A percentile compares a stretch with the other conserved stretches of the same genome.
Conservation (phyloP, 1,140 invertebrate genomes). For the Drosophila kohkoa region DNA sequence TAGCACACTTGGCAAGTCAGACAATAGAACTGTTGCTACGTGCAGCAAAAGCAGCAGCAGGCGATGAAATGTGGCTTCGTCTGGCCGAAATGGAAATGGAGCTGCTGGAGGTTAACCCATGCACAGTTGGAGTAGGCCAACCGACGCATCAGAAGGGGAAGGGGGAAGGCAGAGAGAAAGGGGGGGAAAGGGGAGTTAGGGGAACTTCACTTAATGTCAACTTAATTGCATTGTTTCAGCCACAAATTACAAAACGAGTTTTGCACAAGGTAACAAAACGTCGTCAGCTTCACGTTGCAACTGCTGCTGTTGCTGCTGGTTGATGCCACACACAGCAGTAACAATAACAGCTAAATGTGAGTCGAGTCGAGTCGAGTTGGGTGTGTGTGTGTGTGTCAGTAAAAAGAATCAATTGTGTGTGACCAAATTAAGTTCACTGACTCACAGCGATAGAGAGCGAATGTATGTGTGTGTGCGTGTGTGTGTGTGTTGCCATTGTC, state of each 20-base stretch:
- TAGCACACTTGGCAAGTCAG: background rate
- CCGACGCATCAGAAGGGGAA: background rate
- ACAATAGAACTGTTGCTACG: conserved; percentile 22
- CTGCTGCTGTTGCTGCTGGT: conserved; percentile 5
- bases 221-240: conserved; percentile 82
- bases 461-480: conserved; percentile 12
- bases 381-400: conserved; percentile 52
- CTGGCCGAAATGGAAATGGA: conserved; percentile 28
- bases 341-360: conserved; percentile 56
- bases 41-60: background rate
- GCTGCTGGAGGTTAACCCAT: no score
- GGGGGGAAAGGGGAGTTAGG: background rate
- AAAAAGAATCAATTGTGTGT: conserved; percentile 82
- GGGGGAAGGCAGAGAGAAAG: background rate
- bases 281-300: conserved; percentile 47
- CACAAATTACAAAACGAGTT: conserved; percentile 81
- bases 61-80: conserved; percentile 17
- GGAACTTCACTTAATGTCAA: conserved; percentile 80
- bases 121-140: background rate
- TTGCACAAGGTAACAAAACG: conserved; percentile 74
- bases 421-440: conserved; percentile 81
- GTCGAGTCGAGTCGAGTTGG: background rate
- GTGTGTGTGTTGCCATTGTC: conserved; percentile 61
- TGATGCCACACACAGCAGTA: conserved; percentile 11
- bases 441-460: conserved; percentile 35